A percentile compares a stretch with the other conserved stretches of the same genome.
These are phyloP conservation scores for Melieria crassipennis DNA, from an alignment of 2,888 invertebrate genomes.

Conservation along the genomic window DNA sequence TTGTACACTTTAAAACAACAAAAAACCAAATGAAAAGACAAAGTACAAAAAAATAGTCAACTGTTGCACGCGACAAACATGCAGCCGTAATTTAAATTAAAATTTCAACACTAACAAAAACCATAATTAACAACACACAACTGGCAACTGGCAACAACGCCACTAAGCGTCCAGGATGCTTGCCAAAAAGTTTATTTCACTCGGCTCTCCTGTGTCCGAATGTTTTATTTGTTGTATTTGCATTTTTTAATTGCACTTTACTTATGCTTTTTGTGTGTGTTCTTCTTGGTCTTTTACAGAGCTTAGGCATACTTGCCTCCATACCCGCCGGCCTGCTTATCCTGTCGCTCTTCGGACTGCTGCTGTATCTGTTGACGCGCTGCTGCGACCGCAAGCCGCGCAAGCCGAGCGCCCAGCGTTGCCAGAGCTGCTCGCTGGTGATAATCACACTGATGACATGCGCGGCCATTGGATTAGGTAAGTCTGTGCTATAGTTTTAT, in stretches of 20 bases:
- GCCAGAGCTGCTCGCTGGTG: conserved; percentile 65
- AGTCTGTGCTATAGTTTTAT: conserved; percentile 41
- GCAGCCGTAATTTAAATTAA: neutral
- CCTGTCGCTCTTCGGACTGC: conserved; percentile 85
- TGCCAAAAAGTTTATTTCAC: neutral
- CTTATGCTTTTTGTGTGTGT: conserved; percentile 1
- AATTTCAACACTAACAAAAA: neutral
- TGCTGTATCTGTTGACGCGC: conserved; percentile 92
- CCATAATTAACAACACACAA: neutral
- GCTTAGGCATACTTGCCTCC: conserved; percentile 91
- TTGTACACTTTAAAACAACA: too few species aligned
- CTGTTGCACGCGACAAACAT: too few species aligned
- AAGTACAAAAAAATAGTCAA: too few species aligned
- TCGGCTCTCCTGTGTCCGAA: too few species aligned
- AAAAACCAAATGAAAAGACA: too few species aligned
- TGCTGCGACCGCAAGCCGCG: conserved; percentile 95
- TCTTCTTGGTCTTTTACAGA: conserved; percentile 70
- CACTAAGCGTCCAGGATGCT: neutral
- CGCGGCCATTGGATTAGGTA: conserved; percentile 85
- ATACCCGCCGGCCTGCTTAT: conserved; percentile 93
- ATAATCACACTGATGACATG: conserved; percentile 82
- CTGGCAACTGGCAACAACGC: neutral
- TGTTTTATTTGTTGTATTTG: neutral
- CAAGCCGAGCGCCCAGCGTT: conserved; percentile 67
- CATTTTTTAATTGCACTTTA: conserved; percentile 18